Evolutionary conservation across 2,113 vertebrate genomes (phyloP).

Genomic region (Takifugu bimaculatus): DNA sequence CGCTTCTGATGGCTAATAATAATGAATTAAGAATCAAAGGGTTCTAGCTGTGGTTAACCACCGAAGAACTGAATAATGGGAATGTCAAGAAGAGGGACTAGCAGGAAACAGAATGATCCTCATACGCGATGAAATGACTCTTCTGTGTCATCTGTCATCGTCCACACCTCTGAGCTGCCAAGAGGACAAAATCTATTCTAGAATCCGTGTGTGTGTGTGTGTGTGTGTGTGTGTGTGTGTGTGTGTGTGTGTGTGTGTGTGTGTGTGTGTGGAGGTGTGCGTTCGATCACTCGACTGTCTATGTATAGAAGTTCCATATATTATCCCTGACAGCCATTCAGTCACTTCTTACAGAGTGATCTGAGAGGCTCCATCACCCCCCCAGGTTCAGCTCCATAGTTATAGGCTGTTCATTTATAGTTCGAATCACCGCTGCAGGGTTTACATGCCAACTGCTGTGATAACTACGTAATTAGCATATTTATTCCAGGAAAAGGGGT

Average conservation of each 20-base stretch:
- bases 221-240: background rate
- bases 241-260: constrained; percentile 1
- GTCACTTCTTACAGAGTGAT: constrained; percentile 17
- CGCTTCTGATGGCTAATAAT: too few species aligned
- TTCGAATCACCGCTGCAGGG: constrained; percentile 6
- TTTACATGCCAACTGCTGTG: constrained; percentile 2
- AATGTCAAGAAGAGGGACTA: background rate
- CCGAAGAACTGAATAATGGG: background rate
- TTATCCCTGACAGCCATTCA: constrained; percentile 28
- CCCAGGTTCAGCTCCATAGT: constrained; percentile 33
- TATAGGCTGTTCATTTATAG: constrained; percentile 29
- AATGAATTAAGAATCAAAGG: background rate
- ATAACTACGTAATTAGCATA: background rate
- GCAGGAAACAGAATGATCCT: background rate
- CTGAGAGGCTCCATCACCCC: constrained; percentile 21
- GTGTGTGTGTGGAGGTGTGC: constrained; percentile 7
- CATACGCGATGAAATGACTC: background rate
- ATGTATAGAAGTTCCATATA: constrained; percentile 16
- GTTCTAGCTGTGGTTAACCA: background rate
- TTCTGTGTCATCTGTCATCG: constrained; percentile 33
- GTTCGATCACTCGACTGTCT: constrained; percentile 19
- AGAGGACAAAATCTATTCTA: constrained; percentile 35
- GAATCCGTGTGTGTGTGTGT: constrained; percentile 5
- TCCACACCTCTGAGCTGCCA: constrained; percentile 8
- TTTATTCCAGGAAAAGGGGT: constrained; percentile 21